phyloP scores from a whole-genome alignment of 64 coral and sea anemone genomes.

The Acropora yongei region DNA sequence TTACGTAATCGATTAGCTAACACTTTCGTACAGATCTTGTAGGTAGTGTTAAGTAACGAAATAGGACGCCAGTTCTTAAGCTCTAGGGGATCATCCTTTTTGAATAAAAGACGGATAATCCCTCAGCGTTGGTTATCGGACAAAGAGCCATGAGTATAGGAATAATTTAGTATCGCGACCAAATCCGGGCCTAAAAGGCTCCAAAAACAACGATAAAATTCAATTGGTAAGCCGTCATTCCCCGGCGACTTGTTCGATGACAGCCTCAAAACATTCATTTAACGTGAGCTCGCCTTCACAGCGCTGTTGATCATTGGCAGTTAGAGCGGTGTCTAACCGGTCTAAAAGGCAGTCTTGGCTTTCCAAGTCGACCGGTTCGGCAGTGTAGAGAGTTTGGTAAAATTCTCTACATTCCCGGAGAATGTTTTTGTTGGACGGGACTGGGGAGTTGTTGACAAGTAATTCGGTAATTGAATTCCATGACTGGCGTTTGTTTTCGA shows the following conservation, averaged over 20 bases:
- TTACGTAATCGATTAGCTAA: not conserved
- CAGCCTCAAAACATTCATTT: not conserved
- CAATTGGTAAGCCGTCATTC: slow-evolving; percentile 4
- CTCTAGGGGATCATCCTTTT: not conserved
- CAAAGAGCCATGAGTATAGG: not conserved
- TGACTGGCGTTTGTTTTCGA: not conserved
- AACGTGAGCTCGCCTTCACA: not conserved
- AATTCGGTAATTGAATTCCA: slow-evolving; percentile 27
- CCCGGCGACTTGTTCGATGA: slow-evolving; percentile 10
- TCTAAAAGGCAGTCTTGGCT: not conserved
- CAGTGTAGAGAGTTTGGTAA: slow-evolving; percentile 16
- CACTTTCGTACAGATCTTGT: slow-evolving; percentile 19
- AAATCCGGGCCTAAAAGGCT: not conserved
- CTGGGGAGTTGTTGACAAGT: not conserved
- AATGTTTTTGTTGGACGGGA: no score
- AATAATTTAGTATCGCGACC: not conserved
- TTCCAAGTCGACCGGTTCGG: not conserved
- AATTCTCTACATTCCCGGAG: not conserved
- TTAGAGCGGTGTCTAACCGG: not conserved
- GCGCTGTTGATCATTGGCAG: not conserved
- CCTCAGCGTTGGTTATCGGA: not conserved
- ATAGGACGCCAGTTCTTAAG: not conserved
- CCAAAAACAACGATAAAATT: slow-evolving; percentile 22
- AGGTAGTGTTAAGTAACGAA: not conserved
- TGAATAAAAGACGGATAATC: slow-evolving; percentile 9